Evolutionary conservation across 2,113 vertebrate species (phyloP), one percentile per base, ranked within the genome.

Genomic region (Rhizomys pruinosus): DNA sequence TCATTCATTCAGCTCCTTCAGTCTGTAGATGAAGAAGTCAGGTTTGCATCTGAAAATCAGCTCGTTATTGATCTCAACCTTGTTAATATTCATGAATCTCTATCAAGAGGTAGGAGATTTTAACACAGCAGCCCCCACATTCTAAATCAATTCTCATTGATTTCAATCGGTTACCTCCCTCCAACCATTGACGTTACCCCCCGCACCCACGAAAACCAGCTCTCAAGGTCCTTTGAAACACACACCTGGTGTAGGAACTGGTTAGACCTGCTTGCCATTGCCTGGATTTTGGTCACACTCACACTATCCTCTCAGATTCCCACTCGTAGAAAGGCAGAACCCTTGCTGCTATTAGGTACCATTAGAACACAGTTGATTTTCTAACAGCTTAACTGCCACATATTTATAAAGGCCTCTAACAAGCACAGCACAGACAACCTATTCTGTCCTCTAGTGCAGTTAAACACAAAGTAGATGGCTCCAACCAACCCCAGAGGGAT

Each of bases 91-190:
- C 98, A 98, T 98, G 98, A 98, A 97, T 97, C 96, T 97, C 72
- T 93, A 98, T 97, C 95, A 98, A 97, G 97, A 97, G 95, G 95
- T 98, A 98, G 93, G 97, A 98, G 98, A 98, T 98, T 98, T 98
- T 98, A 98, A 98, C 98, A 98, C 97, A 97, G 97, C 98, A 96
- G 91, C 97, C 98, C 98, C 97, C 32, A 3, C 96, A 91, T 97
- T 98, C 97, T 98, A 98, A 98, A 98, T 98, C 98, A 98, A 98
- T 98, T 97, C 97, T 97, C 97, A 98, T 98, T 97, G 98, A 98
- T 98, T 98, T 98, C 97, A 97, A 98, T 98, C 47, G 96, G 96
- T 97, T 98, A 98, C 97, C 95, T 97, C 97, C 95, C 97, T 95
- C 96, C 96, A 92, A 92, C 97, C 96, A 98, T 92, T 97, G 97